These are phyloP conservation scores for Henricia sp. DNA, from an alignment of 53 echinoderm and acorn worm species.

Conservation along the genomic window DNA sequence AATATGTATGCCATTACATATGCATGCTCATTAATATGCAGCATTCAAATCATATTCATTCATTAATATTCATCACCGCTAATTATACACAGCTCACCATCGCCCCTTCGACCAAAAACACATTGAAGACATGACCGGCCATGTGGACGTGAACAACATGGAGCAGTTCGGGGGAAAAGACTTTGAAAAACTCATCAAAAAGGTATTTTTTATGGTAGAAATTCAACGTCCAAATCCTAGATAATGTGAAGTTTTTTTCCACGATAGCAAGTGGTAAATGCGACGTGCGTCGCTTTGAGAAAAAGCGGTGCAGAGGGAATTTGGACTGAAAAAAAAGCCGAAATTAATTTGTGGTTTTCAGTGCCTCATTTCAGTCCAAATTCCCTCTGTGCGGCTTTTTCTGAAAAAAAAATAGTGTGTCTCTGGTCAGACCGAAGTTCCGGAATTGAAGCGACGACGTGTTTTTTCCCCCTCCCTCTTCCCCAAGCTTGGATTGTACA, in stretches of 20 bases:
- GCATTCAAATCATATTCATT: not conserved
- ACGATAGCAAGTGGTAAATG: not conserved
- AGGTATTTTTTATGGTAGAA: slow-evolving; percentile 59
- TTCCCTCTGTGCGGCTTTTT: too few species aligned
- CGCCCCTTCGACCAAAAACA: slow-evolving; percentile 66
- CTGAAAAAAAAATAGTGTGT: too few species aligned
- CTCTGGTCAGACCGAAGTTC: too few species aligned
- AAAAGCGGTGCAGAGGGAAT: not conserved
- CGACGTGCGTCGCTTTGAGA: too few species aligned
- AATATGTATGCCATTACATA: not conserved
- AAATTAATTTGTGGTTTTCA: too few species aligned
- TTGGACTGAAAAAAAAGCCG: too few species aligned
- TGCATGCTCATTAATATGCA: not conserved
- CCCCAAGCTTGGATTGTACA: too few species aligned
- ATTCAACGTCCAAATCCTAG: too few species aligned
- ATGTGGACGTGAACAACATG: slow-evolving; percentile 78
- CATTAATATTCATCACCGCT: slow-evolving; percentile 10
- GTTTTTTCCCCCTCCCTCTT: too few species aligned
- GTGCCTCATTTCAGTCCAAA: too few species aligned
- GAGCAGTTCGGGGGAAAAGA: slow-evolving; percentile 85
- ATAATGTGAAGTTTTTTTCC: slow-evolving; percentile 2
- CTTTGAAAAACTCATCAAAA: slow-evolving; percentile 85
- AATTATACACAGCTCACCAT: slow-evolving; percentile 1
- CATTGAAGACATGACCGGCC: slow-evolving; percentile 83
- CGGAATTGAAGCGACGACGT: too few species aligned